Conservation (phyloP, 2,113 vertebrate genomes). For the Platichthys flesus region DNA sequence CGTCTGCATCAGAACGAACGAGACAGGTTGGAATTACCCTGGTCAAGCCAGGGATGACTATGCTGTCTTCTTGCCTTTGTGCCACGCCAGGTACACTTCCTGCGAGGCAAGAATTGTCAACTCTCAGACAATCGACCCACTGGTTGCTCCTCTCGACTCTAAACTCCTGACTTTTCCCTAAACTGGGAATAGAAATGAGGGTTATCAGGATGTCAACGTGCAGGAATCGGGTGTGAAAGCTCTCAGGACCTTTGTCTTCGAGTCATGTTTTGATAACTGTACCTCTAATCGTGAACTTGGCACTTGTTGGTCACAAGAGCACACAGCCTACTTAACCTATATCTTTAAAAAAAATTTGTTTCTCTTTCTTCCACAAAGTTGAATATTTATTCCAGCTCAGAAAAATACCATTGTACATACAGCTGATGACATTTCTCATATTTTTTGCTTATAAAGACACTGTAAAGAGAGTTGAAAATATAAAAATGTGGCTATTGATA, state of each 20-base stretch:
- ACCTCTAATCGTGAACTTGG: too few species aligned
- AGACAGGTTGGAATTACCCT: constrained; percentile 66
- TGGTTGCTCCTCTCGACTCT: not conserved
- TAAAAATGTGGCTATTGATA: too few species aligned
- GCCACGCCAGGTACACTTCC: constrained; percentile 34
- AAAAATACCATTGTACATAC: too few species aligned
- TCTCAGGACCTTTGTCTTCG: not conserved
- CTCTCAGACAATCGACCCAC: constrained; percentile 40
- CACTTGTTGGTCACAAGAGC: too few species aligned
- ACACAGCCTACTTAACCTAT: too few species aligned
- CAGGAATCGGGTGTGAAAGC: not conserved
- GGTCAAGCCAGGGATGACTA: constrained; percentile 60
- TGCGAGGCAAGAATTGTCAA: constrained; percentile 31
- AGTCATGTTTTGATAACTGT: too few species aligned
- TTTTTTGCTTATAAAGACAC: too few species aligned
- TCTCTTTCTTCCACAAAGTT: too few species aligned
- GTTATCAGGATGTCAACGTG: constrained; percentile 22
- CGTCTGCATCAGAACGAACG: constrained; percentile 21
- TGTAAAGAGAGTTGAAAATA: too few species aligned
- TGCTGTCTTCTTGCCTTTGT: constrained; percentile 46
- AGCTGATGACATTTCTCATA: too few species aligned
- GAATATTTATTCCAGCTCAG: too few species aligned
- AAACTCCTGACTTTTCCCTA: constrained; percentile 20
- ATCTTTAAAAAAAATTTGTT: too few species aligned
- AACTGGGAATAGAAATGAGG: constrained; percentile 16